A percentile compares a stretch with the other conserved stretches of the same genome.
These are phyloP conservation scores for Cetonia aurata DNA, from an alignment of 2,888 invertebrate genomes.

Conservation along the genomic window DNA sequence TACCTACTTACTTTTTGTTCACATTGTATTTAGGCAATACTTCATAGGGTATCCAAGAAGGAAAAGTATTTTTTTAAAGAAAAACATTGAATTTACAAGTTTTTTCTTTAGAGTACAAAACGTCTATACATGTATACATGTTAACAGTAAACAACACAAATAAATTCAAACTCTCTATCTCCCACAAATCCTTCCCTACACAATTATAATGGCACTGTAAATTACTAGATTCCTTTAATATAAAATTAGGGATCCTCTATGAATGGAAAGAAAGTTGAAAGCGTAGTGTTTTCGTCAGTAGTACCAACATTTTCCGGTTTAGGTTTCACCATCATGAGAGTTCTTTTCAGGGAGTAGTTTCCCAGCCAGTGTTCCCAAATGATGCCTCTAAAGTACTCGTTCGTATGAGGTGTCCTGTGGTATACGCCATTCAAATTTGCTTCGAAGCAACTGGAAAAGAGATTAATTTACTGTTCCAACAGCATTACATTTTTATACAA, in stretches of 20 bases:
- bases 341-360: constrained; percentile 69
- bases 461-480: constrained; percentile 4
- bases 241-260: constrained; percentile 25
- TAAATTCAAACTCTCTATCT: too few species aligned
- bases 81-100: too few species aligned
- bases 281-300: constrained; percentile 1
- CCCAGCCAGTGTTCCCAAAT: constrained; percentile 73
- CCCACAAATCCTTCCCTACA: too few species aligned
- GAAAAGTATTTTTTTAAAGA: too few species aligned
- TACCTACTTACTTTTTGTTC: too few species aligned
- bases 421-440: constrained; percentile 72
- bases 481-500: not conserved
- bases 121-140: too few species aligned
- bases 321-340: constrained; percentile 68
- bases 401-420: constrained; percentile 63
- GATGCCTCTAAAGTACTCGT: constrained; percentile 69
- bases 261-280: constrained; percentile 14
- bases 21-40: too few species aligned
- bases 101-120: too few species aligned
- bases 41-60: too few species aligned
- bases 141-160: too few species aligned
- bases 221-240: too few species aligned
- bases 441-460: constrained; percentile 69
- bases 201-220: too few species aligned
- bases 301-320: not conserved